Conservation (phyloP, 2,888 invertebrate species). For the Diplolepis rosae region DNA sequence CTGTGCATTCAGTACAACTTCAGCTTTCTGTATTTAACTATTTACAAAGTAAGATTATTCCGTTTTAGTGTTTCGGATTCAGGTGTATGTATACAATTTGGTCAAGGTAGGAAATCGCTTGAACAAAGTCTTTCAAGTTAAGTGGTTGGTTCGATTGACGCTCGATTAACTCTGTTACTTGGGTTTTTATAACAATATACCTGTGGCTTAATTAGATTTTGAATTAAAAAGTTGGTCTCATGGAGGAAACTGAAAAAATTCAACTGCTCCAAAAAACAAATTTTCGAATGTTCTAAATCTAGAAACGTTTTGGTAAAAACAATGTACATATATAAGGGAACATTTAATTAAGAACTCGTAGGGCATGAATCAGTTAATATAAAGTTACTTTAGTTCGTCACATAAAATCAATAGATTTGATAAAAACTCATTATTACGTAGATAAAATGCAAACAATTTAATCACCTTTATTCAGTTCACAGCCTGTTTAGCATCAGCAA, state of each 20-base stretch:
- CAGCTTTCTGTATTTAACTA: neutral
- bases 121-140: neutral
- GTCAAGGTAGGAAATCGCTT: neutral
- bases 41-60: too few relatives aligned
- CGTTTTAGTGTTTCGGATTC: too few relatives aligned
- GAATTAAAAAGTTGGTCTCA: too few relatives aligned
- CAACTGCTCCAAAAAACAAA: too few relatives aligned
- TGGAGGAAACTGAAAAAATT: too few relatives aligned
- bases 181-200: neutral
- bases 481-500: neutral
- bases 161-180: neutral
- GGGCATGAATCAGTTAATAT: neutral
- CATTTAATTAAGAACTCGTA: too few relatives aligned
- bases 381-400: neutral
- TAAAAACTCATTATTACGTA: neutral
- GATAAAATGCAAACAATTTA: neutral
- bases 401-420: neutral
- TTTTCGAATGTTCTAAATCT: too few relatives aligned
- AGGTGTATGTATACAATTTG: neutral
- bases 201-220: too few relatives aligned
- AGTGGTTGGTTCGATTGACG: neutral
- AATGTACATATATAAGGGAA: too few relatives aligned
- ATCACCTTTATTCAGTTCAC: neutral
- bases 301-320: too few relatives aligned
- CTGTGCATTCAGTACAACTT: neutral